Evolutionary conservation across 2,888 invertebrate genomes (phyloP).

Genomic region (Sicus ferrugineus): DNA sequence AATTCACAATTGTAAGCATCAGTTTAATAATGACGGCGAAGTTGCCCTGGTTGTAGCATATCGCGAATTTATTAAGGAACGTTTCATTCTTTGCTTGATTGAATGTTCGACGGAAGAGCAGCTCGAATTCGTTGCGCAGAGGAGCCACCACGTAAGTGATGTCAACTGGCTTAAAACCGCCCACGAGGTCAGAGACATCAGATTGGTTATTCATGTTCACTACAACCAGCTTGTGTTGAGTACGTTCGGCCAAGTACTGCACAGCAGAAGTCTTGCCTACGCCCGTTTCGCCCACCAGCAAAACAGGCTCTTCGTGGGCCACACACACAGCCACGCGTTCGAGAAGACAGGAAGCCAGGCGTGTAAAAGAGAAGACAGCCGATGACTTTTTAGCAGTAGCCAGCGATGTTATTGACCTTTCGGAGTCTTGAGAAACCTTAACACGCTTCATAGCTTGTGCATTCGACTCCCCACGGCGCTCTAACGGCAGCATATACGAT

Average conservation of each 20-base stretch:
- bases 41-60: conserved; percentile 76
- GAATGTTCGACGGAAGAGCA: conserved; percentile 81
- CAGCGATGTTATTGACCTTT: conserved; percentile 13
- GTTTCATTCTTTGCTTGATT: conserved; percentile 79
- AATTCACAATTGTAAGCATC: conserved; percentile 74
- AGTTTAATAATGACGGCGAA: conserved; percentile 77
- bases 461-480: conserved; percentile 25
- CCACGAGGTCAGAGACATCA: conserved; percentile 94
- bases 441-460: conserved; percentile 50
- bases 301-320: conserved; percentile 83
- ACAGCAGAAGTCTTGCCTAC: conserved; percentile 97
- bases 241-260: conserved; percentile 86
- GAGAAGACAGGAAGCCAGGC: conserved; percentile 80
- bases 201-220: conserved; percentile 99
- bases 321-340: conserved; percentile 91
- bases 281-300: conserved; percentile 97
- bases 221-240: conserved; percentile 86
- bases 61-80: conserved; percentile 82
- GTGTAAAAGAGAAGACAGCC: conserved; percentile 81
- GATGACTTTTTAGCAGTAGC: conserved; percentile 54
- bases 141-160: conserved; percentile 82
- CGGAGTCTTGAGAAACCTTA: conserved; percentile 46
- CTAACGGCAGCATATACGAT: background rate
- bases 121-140: conserved; percentile 82
- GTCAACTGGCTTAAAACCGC: conserved; percentile 97